These are phyloP conservation scores for Ophion costatus DNA, from an alignment of 2,888 invertebrate genomes.

Conservation along the genomic window DNA sequence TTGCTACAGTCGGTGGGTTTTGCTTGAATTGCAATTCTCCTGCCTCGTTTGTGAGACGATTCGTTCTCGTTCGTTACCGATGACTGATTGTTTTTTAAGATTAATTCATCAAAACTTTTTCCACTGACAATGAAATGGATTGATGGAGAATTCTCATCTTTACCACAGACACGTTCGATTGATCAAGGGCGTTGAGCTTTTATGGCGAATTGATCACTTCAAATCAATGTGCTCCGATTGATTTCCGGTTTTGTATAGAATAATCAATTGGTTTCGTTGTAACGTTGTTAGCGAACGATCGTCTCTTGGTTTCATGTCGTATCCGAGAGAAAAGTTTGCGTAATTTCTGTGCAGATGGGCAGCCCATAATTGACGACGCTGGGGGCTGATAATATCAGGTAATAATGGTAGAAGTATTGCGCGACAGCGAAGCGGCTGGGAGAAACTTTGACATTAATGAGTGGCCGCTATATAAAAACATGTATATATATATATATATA, in stretches of 20 bases:
- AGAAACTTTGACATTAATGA: constrained; percentile 60
- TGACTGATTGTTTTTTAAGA: too few relatives aligned
- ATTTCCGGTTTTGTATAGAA: background rate
- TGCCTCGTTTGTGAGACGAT: too few relatives aligned
- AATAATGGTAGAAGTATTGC: constrained; percentile 31
- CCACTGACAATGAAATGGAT: too few relatives aligned
- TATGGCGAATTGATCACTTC: background rate
- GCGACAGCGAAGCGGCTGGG: constrained; percentile 37
- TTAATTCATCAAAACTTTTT: too few relatives aligned
- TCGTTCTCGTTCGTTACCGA: too few relatives aligned
- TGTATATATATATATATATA: constrained; percentile 17
- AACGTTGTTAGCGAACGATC: constrained; percentile 16
- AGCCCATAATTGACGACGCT: constrained; percentile 2
- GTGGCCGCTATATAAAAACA: constrained; percentile 22
- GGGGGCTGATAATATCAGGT: constrained; percentile 48
- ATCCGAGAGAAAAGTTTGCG: background rate
- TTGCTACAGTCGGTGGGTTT: too few relatives aligned
- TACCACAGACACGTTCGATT: too few relatives aligned
- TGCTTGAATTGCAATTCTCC: too few relatives aligned
- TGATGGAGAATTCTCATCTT: too few relatives aligned
- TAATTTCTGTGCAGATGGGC: constrained; percentile 52
- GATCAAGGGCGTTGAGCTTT: too few relatives aligned
- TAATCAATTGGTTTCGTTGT: constrained; percentile 21
- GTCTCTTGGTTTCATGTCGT: constrained; percentile 4
- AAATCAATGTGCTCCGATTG: background rate